phyloP scores from a whole-genome alignment of 2,113 vertebrate genomes.

The Orientallactaga bullata region DNA sequence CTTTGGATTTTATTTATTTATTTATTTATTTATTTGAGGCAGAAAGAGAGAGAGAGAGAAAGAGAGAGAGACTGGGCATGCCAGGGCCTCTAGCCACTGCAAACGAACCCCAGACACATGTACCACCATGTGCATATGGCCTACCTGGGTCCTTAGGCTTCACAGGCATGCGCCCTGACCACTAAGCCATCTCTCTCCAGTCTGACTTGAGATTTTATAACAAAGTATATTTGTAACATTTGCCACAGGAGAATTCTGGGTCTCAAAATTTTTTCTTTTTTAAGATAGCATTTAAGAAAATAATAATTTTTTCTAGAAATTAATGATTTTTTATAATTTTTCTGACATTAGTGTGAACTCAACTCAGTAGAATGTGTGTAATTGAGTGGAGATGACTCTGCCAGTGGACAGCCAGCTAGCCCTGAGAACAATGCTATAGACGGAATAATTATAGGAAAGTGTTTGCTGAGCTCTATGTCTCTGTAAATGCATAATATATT shows the following conservation, averaged over 20 bases:
- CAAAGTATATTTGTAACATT: not conserved
- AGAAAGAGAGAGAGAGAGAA: no score
- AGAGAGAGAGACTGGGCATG: no score
- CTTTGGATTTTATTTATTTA: no score
- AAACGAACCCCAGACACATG: no score
- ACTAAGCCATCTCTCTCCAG: no score
- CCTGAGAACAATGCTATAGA: not conserved
- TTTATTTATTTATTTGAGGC: no score
- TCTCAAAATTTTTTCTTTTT: not conserved
- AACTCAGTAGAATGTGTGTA: not conserved
- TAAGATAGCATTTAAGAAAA: constrained; percentile 7
- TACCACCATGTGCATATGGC: no score
- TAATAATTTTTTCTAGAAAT: not conserved
- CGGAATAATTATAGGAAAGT: not conserved
- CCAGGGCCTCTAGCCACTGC: no score
- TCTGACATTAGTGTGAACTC: not conserved
- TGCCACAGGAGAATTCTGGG: not conserved
- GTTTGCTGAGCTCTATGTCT: constrained; percentile 6
- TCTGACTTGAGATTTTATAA: not conserved
- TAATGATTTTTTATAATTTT: not conserved
- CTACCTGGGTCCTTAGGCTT: no score
- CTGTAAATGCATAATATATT: not conserved
- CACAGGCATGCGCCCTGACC: no score
- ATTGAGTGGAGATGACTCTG: not conserved
- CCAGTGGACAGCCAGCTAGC: not conserved